A percentile compares a stretch with the other conserved stretches of the same genome.
phyloP scores from a whole-genome alignment of 2,888 invertebrate species.

The Chironomus riparius region DNA sequence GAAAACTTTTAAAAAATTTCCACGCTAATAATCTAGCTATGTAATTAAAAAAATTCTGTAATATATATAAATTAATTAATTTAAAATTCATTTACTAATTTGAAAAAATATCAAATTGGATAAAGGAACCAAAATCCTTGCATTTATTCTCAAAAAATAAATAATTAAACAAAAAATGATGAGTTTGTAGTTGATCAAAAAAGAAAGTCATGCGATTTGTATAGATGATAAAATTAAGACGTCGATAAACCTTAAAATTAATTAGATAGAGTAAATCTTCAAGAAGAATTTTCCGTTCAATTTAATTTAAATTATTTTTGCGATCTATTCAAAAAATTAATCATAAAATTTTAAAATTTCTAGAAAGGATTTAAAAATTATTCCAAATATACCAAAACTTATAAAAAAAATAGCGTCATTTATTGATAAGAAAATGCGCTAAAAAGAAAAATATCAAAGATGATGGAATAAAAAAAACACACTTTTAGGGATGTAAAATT shows the following conservation, averaged over 20 bases:
- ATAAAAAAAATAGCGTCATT: neutral
- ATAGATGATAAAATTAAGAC: neutral
- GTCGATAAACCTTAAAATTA: neutral
- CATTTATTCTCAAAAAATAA: slow-evolving; percentile 17
- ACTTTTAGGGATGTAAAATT: neutral
- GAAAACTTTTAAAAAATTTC: no score
- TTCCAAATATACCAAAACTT: slow-evolving; percentile 26
- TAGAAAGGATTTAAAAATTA: slow-evolving; percentile 14
- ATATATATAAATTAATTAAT: neutral
- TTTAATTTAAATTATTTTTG: neutral
- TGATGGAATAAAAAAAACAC: slow-evolving; percentile 10
- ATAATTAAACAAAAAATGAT: neutral
- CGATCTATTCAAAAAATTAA: neutral
- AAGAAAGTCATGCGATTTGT: neutral
- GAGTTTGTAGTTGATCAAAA: slow-evolving; percentile 11
- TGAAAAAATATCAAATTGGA: slow-evolving; percentile 23
- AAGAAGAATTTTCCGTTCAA: neutral
- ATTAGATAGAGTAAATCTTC: slow-evolving; percentile 24
- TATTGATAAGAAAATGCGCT: no score
- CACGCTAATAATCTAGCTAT: neutral
- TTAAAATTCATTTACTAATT: neutral
- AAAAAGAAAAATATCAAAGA: neutral
- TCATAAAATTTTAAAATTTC: neutral
- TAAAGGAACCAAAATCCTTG: slow-evolving; percentile 27
- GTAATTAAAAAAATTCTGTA: neutral